Evolutionary conservation across 2,888 invertebrate species (phyloP), one percentile per base, ranked within the genome.

Genomic region (Mellilla xanthometata): DNA sequence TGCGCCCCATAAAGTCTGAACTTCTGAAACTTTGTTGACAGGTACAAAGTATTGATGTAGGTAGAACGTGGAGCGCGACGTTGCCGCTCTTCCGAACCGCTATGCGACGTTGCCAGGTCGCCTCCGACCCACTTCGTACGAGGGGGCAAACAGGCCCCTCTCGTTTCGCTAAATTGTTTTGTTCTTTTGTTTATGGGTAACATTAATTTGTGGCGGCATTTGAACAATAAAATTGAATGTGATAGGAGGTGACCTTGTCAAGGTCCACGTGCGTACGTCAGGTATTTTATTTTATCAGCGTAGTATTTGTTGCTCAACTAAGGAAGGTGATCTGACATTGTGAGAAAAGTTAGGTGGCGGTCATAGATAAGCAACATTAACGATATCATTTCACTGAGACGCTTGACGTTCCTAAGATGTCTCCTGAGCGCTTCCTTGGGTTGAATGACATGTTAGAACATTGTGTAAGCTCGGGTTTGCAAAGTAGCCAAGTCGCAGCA

Each of bases 101-200:
- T 77, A 80, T 72, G 82, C 83, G 76, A 68, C 76, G 82, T 80
- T 83, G 82, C 81, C 78, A n/a, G 64, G 65, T 59, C 75, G 54
- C 15, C 6, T 42, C 60, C 65, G 72, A 73, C 76, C 75, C 75
- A 81, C 72, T 74, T 78, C 68, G 68, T 65, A 62, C 63, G 62
- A 32, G 41, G 33, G 47, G 31, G 51, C 46, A 3, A 53, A 53
- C 47, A 53, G 68, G 71, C 66, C 52, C 70, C 60, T 71, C 76
- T 76, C 35, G 67, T 66, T 69, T 78, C 68, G 60, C 76, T 69
- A 73, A 76, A 76, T 76, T 72, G 68, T 62, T 39, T 50, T 44
- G 12, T 33, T 42, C 41, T 36, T 35, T 35, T 46, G 44, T 43
- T 49, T 47, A 24, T 32, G 33, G 19, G 10, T 29, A 36, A 22